phyloP scores from a whole-genome alignment of 2,113 vertebrate genomes.

The Odocoileus hemionus region DNA sequence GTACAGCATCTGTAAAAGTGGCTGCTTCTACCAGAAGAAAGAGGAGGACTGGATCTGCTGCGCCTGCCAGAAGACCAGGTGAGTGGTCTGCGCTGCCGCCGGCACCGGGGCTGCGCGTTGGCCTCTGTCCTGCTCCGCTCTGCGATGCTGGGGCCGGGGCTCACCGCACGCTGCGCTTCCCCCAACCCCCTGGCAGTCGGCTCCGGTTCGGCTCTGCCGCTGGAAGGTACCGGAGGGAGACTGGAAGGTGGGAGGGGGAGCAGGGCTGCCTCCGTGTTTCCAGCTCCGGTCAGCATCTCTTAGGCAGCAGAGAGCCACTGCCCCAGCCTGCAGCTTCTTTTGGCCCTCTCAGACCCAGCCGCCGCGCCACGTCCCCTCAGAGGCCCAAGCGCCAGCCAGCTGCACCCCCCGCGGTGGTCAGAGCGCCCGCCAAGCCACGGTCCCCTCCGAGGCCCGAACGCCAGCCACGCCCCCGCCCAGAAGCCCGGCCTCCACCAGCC shows the following conservation, averaged over 20 bases:
- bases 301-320: background rate
- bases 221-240: background rate
- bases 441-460: conserved; percentile 63
- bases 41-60: conserved; percentile 73
- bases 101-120: rapidly evolving
- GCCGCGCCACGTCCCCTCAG: conserved; percentile 65
- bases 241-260: conserved; percentile 9
- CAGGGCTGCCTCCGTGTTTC: conserved; percentile 1
- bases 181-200: background rate
- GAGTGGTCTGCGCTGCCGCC: background rate
- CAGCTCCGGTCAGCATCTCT: conserved; percentile 18
- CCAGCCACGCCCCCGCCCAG: conserved; percentile 64
- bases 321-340: conserved; percentile 65
- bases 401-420: conserved; percentile 61
- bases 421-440: conserved; percentile 69
- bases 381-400: conserved; percentile 64
- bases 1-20: conserved; percentile 69
- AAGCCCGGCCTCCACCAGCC: conserved; percentile 59
- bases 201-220: background rate
- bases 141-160: background rate
- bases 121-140: background rate
- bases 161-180: background rate
- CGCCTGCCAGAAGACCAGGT: conserved; percentile 72
- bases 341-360: conserved; percentile 70
- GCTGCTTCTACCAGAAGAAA: conserved; percentile 73